Conservation (phyloP, 2,113 vertebrate species). For the Grallaria varia region DNA sequence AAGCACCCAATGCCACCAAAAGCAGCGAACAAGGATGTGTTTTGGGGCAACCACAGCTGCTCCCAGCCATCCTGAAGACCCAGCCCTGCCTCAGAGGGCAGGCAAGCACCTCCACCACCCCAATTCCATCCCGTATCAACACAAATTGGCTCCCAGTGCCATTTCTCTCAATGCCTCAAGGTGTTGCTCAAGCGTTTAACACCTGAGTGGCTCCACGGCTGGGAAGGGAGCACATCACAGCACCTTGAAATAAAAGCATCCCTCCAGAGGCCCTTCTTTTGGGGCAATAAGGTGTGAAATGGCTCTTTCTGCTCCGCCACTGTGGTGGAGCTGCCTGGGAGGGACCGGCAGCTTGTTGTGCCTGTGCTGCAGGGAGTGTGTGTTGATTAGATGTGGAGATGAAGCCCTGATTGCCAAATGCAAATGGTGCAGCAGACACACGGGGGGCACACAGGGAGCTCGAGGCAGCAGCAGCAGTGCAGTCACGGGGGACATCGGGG, state of each 20-base stretch:
- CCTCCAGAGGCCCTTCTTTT: background rate
- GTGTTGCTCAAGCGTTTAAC: background rate
- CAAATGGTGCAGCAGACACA: background rate
- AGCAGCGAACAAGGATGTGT: background rate
- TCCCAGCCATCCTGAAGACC: background rate
- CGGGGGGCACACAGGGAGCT: background rate
- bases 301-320: background rate
- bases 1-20: accelerated
- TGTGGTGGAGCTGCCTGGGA: background rate
- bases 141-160: background rate
- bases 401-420: background rate
- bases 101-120: background rate
- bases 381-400: background rate
- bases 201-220: accelerated
- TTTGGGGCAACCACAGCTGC: background rate
- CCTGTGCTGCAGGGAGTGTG: accelerated
- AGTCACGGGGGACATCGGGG: background rate
- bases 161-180: background rate
- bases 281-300: background rate
- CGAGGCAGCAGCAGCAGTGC: background rate
- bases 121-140: accelerated
- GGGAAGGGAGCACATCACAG: background rate
- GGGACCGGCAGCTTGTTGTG: background rate
- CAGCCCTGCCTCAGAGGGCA: background rate
- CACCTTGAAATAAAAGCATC: background rate